Percentiles rank a stretch among this genome's conserved stretches.
Conservation (phyloP, 2,113 vertebrate species). For the Epinephelus moara region DNA sequence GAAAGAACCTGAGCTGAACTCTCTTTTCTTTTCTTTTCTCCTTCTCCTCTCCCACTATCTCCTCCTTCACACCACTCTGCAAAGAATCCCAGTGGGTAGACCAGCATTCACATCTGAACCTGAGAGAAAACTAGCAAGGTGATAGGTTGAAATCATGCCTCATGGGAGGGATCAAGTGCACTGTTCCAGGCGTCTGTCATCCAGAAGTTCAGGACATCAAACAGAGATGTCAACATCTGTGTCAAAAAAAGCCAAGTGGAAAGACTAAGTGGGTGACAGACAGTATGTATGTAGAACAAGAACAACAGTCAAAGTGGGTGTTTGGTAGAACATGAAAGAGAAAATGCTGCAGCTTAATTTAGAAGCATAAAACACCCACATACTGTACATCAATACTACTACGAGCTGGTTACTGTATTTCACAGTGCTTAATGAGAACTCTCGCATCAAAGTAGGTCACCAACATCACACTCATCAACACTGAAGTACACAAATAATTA, state of each 20-base stretch:
- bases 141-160: conserved; percentile 24
- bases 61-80: conserved; percentile 29
- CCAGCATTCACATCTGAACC: conserved; percentile 33
- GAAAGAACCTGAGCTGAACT: conserved; percentile 61
- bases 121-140: conserved; percentile 24
- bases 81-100: conserved; percentile 28
- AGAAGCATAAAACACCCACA: conserved; percentile 31
- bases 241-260: conserved; percentile 6
- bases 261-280: conserved; percentile 12
- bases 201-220: conserved; percentile 41
- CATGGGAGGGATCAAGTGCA: conserved; percentile 11
- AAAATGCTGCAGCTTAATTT: conserved; percentile 38
- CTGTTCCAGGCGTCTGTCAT: conserved; percentile 15
- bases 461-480: conserved; percentile 33
- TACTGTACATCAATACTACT: conserved; percentile 28
- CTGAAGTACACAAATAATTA: conserved; percentile 50
- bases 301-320: conserved; percentile 16
- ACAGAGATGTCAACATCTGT: conserved; percentile 31
- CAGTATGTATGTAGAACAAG: background rate
- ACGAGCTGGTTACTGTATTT: conserved; percentile 28
- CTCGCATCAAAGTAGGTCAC: conserved; percentile 54
- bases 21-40: conserved; percentile 19
- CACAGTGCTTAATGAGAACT: conserved; percentile 39
- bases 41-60: conserved; percentile 5
- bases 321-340: conserved; percentile 53